Percentiles rank a stretch among this genome's conserved stretches.
These are phyloP conservation scores for Heterodera schachtii DNA, from an alignment of 1,140 invertebrate genomes.

Conservation along the genomic window DNA sequence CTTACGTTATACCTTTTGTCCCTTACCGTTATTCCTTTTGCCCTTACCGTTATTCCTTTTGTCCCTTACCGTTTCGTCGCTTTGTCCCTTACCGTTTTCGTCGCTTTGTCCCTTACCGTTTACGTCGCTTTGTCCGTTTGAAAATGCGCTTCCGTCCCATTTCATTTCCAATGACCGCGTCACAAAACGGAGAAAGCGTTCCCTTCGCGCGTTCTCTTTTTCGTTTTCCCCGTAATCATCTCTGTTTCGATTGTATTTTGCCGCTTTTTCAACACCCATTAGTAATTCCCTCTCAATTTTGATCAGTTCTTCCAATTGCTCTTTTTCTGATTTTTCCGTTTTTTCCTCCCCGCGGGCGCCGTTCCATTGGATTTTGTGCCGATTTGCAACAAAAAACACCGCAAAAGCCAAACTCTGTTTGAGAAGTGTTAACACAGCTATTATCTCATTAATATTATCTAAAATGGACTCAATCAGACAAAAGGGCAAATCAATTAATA, in stretches of 20 bases:
- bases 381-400: background rate
- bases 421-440: background rate
- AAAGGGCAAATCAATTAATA: too few species aligned
- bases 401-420: background rate
- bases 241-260: too few species aligned
- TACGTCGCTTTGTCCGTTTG: background rate
- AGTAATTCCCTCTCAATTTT: background rate
- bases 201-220: background rate
- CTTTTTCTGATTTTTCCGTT: background rate
- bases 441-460: too few species aligned
- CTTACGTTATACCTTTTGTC: too few species aligned
- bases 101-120: too few species aligned
- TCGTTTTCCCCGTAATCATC: background rate
- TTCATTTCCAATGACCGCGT: background rate
- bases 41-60: too few species aligned
- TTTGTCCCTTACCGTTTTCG: too few species aligned
- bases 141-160: background rate
- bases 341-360: background rate
- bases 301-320: too few species aligned
- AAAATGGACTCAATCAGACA: too few species aligned
- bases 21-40: too few species aligned
- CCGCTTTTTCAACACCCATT: too few species aligned
- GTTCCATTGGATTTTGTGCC: background rate
- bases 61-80: too few species aligned
- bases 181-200: background rate